A percentile compares a stretch with the other conserved stretches of the same genome.
These are phyloP conservation scores for Eupsittula cactorum DNA, from an alignment of 2,113 vertebrate species.

Conservation along the genomic window DNA sequence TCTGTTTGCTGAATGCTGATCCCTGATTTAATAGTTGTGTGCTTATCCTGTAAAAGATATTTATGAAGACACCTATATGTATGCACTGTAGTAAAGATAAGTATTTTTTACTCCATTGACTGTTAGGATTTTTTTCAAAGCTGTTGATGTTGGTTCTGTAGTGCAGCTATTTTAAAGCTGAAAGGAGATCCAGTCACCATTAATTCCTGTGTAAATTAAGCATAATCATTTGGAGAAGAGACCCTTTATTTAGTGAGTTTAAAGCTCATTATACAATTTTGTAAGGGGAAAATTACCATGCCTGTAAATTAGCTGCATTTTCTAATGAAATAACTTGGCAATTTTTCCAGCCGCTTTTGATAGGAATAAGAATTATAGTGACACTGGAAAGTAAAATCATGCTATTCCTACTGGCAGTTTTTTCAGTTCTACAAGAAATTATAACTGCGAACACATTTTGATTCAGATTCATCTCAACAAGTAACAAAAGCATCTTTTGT, in stretches of 20 bases:
- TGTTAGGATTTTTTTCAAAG: not conserved
- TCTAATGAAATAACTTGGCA: constrained; percentile 59
- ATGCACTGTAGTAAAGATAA: not conserved
- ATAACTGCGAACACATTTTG: not conserved
- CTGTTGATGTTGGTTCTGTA: not conserved
- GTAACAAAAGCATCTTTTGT: constrained; percentile 48
- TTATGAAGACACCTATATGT: not conserved
- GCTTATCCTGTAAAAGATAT: not conserved
- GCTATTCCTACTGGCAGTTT: constrained; percentile 21
- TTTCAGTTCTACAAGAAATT: constrained; percentile 33
- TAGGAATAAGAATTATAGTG: not conserved
- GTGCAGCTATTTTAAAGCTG: constrained; percentile 11
- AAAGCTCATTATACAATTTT: constrained; percentile 67
- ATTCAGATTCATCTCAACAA: constrained; percentile 26
- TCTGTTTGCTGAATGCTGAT: not conserved
- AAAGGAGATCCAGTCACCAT: constrained; percentile 33
- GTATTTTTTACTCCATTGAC: not conserved
- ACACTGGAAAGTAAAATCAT: not conserved
- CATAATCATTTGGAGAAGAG: constrained; percentile 41
- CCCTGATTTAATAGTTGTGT: not conserved
- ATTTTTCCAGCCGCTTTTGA: constrained; percentile 41
- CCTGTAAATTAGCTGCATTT: constrained; percentile 57
- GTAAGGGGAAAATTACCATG: constrained; percentile 39
- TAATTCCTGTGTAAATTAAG: constrained; percentile 61
- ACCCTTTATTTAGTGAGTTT: constrained; percentile 63